Base-by-base conservation (phyloP, 2,113 vertebrate species). In the Phylloscopus trochilus region DNA sequence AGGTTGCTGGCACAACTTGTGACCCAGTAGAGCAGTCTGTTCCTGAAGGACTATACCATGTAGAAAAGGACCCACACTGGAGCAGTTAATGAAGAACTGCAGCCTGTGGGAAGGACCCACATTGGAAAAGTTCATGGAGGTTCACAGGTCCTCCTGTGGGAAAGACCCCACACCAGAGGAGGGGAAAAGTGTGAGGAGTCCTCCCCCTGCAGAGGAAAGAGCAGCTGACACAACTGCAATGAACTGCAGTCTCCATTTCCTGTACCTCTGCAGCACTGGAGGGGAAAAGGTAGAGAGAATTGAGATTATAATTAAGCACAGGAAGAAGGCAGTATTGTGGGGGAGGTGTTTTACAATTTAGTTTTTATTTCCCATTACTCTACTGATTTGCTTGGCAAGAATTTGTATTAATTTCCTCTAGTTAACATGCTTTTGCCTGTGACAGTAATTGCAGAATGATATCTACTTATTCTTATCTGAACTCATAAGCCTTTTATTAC, bases 231-330 rank as follows among this genome's bases (percentile, higher is more conserved):
- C 2, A 64, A 1, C 3, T 13, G 15, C 43, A 10, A 87, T 79
- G 55, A 69, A 33, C 5, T 12, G 1, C 20, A 53, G 31, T 15
- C 7, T 27, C 15, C 20, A 63, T 31, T 73, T 23, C 43, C 37
- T 1, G 1, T 41, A 18, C 11, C 12, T 20, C 37, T 85, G 37
- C 1, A 4, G 14, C 2, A 3, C 19, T n/a, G 5, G 3, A 43
- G 6, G 47, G 6, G 3, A 37, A 23, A 8, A 41, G 3, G 43
- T 7, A 73, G 23, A 69, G 31, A 62, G 35, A 63, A 64, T 0
- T 4, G 8, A 20, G 23, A 43, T 39, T 52, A 44, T 80, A 87
- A 56, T 56, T 76, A 26, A 67, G 5, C 4, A 15, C 2, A 14
- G 20, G 31, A 67, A 58, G 30, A 83, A 67, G 10, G 4, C 10